These are phyloP conservation scores for Microtus ochrogaster DNA, from an alignment of 2,113 vertebrate species.

Conservation along the genomic window DNA sequence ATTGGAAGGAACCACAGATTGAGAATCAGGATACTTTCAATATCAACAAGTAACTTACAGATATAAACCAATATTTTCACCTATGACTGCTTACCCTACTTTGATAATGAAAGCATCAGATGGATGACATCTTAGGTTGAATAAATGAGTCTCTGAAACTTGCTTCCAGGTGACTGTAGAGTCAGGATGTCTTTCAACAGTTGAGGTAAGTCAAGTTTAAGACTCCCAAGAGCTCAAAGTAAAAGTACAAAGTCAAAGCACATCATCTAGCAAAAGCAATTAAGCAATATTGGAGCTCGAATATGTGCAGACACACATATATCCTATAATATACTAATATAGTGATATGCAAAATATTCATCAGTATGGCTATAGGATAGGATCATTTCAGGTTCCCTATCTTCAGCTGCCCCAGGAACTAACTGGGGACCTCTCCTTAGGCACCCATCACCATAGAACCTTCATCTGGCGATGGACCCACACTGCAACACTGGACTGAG, in stretches of 20 bases:
- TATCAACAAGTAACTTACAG: constrained; percentile 51
- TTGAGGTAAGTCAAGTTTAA: constrained; percentile 49
- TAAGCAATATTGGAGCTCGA: neutral
- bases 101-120: constrained; percentile 38
- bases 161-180: constrained; percentile 63
- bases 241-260: constrained; percentile 50
- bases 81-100: neutral
- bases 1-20: neutral
- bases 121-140: constrained; percentile 9
- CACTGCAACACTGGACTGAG: no score
- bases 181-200: constrained; percentile 59
- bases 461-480: no score
- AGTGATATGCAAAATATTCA: no score
- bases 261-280: constrained; percentile 44
- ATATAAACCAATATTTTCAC: constrained; percentile 2
- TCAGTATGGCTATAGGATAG: no score
- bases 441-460: no score
- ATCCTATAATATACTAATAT: no score
- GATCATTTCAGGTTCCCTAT: no score
- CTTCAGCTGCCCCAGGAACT: no score
- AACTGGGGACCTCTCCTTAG: no score
- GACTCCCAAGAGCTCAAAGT: neutral
- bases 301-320: neutral
- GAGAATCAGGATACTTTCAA: neutral
- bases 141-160: neutral